Evolutionary conservation across 1,140 invertebrate species (phyloP).

Genomic region (Cheumatopsyche charites): DNA sequence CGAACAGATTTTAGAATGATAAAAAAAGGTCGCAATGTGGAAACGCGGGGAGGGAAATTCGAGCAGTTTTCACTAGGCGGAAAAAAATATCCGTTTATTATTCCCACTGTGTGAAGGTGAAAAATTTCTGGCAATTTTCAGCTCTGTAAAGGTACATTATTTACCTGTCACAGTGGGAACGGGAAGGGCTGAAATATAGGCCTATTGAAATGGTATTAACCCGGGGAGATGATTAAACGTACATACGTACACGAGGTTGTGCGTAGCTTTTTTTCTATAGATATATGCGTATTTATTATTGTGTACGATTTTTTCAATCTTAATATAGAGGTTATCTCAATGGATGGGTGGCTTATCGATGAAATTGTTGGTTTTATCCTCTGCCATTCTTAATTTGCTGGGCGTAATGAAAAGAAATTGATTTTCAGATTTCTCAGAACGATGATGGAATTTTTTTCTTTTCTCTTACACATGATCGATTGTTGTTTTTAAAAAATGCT

Average conservation of each 20-base stretch:
- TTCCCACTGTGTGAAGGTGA: constrained; percentile 37
- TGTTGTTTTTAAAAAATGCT: too few relatives aligned
- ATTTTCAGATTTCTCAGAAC: too few relatives aligned
- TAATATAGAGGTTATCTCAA: too few relatives aligned
- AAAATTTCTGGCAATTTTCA: constrained; percentile 39
- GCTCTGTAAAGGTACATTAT: constrained; percentile 37
- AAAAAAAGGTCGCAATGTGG: background rate
- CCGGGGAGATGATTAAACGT: constrained; percentile 28
- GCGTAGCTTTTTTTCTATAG: background rate
- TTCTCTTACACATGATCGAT: too few relatives aligned
- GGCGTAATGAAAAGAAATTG: too few relatives aligned
- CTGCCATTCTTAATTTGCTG: too few relatives aligned
- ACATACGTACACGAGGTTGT: background rate
- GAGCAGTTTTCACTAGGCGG: background rate
- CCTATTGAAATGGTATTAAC: constrained; percentile 36
- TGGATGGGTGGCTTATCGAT: too few relatives aligned
- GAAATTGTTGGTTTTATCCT: too few relatives aligned
- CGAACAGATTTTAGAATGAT: constrained; percentile 7
- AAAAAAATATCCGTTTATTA: constrained; percentile 40
- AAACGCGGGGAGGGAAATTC: background rate
- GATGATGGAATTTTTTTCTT: too few relatives aligned
- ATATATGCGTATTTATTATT: too few relatives aligned
- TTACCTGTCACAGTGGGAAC: constrained; percentile 37
- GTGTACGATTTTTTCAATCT: too few relatives aligned
- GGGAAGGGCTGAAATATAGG: constrained; percentile 21